These are phyloP conservation scores for Trichoplax adhaerens DNA, from an alignment of 37 sponge, comb jelly and placozoan genomes.

Conservation along the genomic window DNA sequence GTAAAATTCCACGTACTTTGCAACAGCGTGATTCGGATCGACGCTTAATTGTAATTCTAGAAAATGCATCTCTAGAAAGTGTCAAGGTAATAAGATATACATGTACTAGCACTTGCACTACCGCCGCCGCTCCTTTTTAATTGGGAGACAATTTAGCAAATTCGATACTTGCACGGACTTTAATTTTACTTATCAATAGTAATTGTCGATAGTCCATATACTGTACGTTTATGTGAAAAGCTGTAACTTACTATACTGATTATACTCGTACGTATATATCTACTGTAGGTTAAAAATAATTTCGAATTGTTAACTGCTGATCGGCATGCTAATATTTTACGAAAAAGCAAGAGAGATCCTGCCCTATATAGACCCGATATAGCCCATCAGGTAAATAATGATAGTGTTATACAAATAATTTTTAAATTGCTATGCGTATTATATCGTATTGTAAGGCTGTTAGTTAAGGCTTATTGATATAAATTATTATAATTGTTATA, in stretches of 20 bases:
- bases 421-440: too few relatives aligned
- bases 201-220: background rate
- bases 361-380: slow-evolving; percentile 85
- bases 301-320: slow-evolving; percentile 84
- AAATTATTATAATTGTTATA: background rate
- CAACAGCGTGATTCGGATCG: slow-evolving; percentile 39
- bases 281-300: slow-evolving; percentile 46
- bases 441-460: background rate
- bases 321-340: slow-evolving; percentile 44
- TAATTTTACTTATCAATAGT: background rate
- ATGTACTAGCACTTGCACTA: background rate
- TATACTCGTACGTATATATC: too few relatives aligned
- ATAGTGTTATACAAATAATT: too few relatives aligned
- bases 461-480: background rate
- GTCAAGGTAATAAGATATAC: slow-evolving; percentile 36
- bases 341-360: slow-evolving; percentile 54
- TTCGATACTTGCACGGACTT: too few relatives aligned
- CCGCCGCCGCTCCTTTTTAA: background rate
- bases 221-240: background rate
- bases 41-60: slow-evolving; percentile 82
- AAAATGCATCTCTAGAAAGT: slow-evolving; percentile 87
- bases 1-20: slow-evolving; percentile 53
- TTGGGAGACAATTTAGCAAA: background rate
- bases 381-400: slow-evolving; percentile 48
- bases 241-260: too few relatives aligned